A percentile compares a stretch with the other conserved stretches of the same genome.
phyloP scores from a whole-genome alignment of 2,797 vertebrate species.

The Strix occidentalis region DNA sequence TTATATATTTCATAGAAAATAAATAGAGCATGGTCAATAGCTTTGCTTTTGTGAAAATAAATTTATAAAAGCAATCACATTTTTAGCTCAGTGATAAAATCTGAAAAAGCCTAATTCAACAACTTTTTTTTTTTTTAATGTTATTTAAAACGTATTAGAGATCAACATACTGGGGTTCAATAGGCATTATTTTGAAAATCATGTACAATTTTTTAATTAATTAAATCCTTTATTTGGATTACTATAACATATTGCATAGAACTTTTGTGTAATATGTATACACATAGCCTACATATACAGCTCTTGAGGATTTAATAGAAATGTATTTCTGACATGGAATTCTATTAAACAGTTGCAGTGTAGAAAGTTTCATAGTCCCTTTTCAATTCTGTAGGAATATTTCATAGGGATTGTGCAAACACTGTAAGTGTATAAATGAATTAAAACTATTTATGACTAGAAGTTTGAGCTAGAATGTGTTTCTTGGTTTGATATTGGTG shows the following conservation, averaged over 20 bases:
- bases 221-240: not conserved
- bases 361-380: not conserved
- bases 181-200: not conserved
- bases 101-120: not conserved
- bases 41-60: not conserved
- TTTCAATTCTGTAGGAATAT: not conserved
- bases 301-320: not conserved
- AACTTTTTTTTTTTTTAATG: not conserved
- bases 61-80: not conserved
- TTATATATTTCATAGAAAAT: not conserved
- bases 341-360: not conserved
- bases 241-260: not conserved
- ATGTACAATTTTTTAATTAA: not conserved
- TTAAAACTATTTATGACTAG: not conserved
- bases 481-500: not conserved
- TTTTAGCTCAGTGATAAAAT: not conserved
- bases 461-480: not conserved
- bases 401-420: not conserved
- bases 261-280: not conserved
- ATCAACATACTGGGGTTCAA: not conserved
- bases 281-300: not conserved
- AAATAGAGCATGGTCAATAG: not conserved
- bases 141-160: not conserved
- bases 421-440: not conserved
- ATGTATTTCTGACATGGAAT: not conserved